Base-by-base conservation (phyloP, 2,113 vertebrate species). In the Zapus hudsonius region DNA sequence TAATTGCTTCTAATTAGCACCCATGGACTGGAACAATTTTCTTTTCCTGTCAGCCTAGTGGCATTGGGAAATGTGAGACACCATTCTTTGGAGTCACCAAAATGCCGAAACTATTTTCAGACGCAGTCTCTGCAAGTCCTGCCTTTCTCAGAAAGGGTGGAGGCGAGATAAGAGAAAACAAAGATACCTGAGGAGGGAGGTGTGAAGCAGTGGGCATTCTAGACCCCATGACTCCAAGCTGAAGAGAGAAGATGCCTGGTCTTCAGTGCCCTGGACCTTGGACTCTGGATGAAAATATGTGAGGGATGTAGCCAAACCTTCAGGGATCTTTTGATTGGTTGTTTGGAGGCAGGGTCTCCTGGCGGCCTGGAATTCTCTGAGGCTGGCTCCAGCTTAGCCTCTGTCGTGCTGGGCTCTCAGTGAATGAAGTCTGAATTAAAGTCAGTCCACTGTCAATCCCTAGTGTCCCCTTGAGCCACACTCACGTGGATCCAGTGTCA, bases 31-130 rank as follows among this genome's bases (percentile, higher is more conserved):
- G 92, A 86, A 87, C 70, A 84, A 84, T 33, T 44, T 74, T 52
- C 29, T 2, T 0, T 22, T 40, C 52, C 31, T 23, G 96, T 94
- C 66, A 82, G 70, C 95, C 96, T 96, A 84, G 95, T 95, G 96
- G 95, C 96, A 93, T 94, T 97, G 83, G 5, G 93, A 97, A 96
- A 92, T 86, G 96, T 96, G 96, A 97, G 97, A 95, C 93, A 97
- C 97, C 96, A 97, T 98, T 98, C 96, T 97, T 97, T 97, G 97
- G 97, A 97, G 94, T 96, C 94, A 95, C 96, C 94, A 95, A 97
- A 97, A 96, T 95, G 87, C 95, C 87, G 93, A 96, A 95, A 96
- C n/a, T 82, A 94, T 97, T 98, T 96, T 94, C 96, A 97, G 97
- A 92, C 95, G 95, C 47, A 1, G 94, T 96, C 91, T 97, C 89